Conservation (phyloP, 2,797 vertebrate species). For the Rhinogobio ventralis region DNA sequence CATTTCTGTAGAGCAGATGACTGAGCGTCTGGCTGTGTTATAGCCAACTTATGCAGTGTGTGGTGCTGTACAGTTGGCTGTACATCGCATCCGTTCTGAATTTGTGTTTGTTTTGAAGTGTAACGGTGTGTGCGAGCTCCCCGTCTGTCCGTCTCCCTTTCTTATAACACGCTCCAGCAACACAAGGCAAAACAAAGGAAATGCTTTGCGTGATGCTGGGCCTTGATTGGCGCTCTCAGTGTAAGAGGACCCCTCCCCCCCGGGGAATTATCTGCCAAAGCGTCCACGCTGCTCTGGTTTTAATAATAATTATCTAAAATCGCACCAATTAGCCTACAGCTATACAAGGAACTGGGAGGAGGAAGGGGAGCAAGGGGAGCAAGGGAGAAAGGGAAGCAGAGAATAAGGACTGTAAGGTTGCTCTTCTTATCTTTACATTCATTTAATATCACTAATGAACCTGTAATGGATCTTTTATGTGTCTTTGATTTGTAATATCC, state of each 20-base stretch:
- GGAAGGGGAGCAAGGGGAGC: not conserved
- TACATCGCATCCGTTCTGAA: not conserved
- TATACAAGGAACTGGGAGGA: slow-evolving; percentile 64
- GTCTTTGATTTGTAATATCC: slow-evolving; percentile 62
- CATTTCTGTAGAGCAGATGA: slow-evolving; percentile 23
- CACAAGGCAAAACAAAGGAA: slow-evolving; percentile 70
- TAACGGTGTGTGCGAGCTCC: slow-evolving; percentile 60
- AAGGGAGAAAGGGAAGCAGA: slow-evolving; percentile 30
- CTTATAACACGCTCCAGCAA: slow-evolving; percentile 53
- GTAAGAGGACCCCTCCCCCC: slow-evolving; percentile 65
- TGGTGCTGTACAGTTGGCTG: not conserved
- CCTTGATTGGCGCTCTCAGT: slow-evolving; percentile 72
- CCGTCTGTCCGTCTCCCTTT: slow-evolving; percentile 49
- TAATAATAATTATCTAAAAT: slow-evolving; percentile 83
- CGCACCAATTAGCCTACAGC: slow-evolving; percentile 77
- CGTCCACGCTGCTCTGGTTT: slow-evolving; percentile 73
- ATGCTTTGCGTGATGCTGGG: slow-evolving; percentile 58
- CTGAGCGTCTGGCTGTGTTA: not conserved
- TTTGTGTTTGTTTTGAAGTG: slow-evolving; percentile 66
- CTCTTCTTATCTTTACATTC: slow-evolving; percentile 68
- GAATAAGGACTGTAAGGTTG: not conserved
- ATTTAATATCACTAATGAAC: slow-evolving; percentile 70
- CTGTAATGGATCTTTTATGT: slow-evolving; percentile 71
- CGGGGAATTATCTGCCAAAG: slow-evolving; percentile 70
- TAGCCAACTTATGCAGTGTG: not conserved